A percentile compares a stretch with the other conserved stretches of the same genome.
Evolutionary conservation across 2,888 invertebrate species (phyloP).

Genomic region (Lordiphosa fenestrarum): DNA sequence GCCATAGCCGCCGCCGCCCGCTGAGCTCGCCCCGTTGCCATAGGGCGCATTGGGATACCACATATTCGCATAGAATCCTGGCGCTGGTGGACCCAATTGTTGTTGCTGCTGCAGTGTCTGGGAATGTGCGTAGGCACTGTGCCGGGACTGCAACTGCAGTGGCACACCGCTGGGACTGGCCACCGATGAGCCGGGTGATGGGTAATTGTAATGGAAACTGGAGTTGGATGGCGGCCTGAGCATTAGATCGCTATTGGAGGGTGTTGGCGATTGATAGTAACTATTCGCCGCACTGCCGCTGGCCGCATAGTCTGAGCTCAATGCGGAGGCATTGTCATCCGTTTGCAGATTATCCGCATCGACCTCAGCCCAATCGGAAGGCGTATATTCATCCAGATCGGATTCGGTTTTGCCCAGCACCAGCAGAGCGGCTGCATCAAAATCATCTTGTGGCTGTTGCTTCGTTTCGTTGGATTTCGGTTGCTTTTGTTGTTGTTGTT

Average conservation of each 20-base stretch:
- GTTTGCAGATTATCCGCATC: slow-evolving; percentile 36
- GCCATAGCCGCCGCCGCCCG: slow-evolving; percentile 23
- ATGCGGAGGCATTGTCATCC: slow-evolving; percentile 55
- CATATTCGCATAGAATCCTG: slow-evolving; percentile 69
- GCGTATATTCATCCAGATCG: slow-evolving; percentile 27
- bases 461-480: slow-evolving; percentile 1
- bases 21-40: slow-evolving; percentile 31
- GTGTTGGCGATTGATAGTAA: slow-evolving; percentile 49
- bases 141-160: slow-evolving; percentile 27
- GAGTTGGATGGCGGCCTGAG: slow-evolving; percentile 67
- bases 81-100: slow-evolving; percentile 24
- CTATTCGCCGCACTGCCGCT: slow-evolving; percentile 41
- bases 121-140: slow-evolving; percentile 55
- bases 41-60: slow-evolving; percentile 77
- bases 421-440: slow-evolving; percentile 19
- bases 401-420: slow-evolving; percentile 24
- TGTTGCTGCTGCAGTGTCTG: slow-evolving; percentile 16
- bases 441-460: slow-evolving; percentile 12
- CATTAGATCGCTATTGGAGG: slow-evolving; percentile 60
- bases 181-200: slow-evolving; percentile 25
- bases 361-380: slow-evolving; percentile 27
- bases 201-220: slow-evolving; percentile 70
- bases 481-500: neutral
- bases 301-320: slow-evolving; percentile 54
- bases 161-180: neutral